These are phyloP conservation scores for Archegozetes longisetosus DNA, from an alignment of 1,140 invertebrate genomes.

Conservation along the genomic window DNA sequence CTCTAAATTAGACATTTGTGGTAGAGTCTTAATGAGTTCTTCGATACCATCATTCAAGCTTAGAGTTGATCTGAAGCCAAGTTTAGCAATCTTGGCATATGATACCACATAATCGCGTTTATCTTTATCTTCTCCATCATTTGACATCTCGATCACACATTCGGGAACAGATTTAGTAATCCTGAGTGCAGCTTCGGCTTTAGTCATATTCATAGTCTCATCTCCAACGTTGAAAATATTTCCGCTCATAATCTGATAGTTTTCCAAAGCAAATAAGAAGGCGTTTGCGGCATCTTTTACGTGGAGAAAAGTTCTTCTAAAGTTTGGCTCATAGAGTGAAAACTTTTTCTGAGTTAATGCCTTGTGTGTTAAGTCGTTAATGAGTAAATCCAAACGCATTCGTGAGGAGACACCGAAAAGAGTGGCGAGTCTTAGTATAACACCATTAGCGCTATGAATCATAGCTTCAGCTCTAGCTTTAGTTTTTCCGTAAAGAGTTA, in stretches of 20 bases:
- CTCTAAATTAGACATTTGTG: constrained; percentile 20
- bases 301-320: constrained; percentile 24
- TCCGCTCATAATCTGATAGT: constrained; percentile 22
- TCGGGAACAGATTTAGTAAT: constrained; percentile 19
- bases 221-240: constrained; percentile 24
- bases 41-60: constrained; percentile 22
- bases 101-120: constrained; percentile 23
- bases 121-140: constrained; percentile 23
- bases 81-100: constrained; percentile 22
- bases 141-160: constrained; percentile 11
- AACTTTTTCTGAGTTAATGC: constrained; percentile 18
- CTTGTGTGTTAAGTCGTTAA: constrained; percentile 22
- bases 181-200: constrained; percentile 18
- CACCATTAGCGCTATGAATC: constrained; percentile 18
- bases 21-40: constrained; percentile 21
- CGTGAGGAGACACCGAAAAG: constrained; percentile 24
- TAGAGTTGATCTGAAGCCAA: constrained; percentile 22
- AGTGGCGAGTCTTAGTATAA: constrained; percentile 22
- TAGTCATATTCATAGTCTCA: constrained; percentile 24
- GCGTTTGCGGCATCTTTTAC: constrained; percentile 23
- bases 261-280: constrained; percentile 21
- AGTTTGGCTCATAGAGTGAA: constrained; percentile 22
- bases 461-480: constrained; percentile 22
- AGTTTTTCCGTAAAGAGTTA: constrained; percentile 23
- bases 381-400: constrained; percentile 23